Percentiles rank a stretch among this genome's conserved stretches.
These are phyloP conservation scores for Lomographa bimaculata DNA, from an alignment of 2,888 invertebrate genomes.

Conservation along the genomic window DNA sequence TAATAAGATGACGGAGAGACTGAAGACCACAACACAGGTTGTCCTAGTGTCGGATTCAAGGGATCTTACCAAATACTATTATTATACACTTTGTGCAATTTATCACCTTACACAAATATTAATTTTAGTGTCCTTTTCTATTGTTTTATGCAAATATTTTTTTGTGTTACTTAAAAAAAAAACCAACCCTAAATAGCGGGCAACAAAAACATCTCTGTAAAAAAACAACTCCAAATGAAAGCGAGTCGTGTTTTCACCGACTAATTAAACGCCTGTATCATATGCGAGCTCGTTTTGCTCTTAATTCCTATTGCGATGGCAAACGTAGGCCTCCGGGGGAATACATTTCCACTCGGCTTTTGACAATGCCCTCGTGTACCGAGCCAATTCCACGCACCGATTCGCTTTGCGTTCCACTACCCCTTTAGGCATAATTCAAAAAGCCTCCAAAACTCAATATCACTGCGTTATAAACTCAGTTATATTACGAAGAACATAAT, in stretches of 20 bases:
- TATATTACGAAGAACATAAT: too few relatives aligned
- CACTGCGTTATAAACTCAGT: too few relatives aligned
- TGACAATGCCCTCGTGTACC: slow-evolving; percentile 38
- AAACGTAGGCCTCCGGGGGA: slow-evolving; percentile 29
- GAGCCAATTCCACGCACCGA: slow-evolving; percentile 42
- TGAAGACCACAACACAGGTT: too few relatives aligned
- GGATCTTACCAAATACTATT: too few relatives aligned
- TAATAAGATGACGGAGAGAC: too few relatives aligned
- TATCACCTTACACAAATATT: too few relatives aligned
- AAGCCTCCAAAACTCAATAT: not conserved
- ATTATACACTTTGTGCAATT: too few relatives aligned
- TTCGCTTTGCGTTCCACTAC: slow-evolving; percentile 26
- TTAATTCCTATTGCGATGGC: slow-evolving; percentile 30
- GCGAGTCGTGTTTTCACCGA: slow-evolving; percentile 20
- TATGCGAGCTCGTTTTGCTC: slow-evolving; percentile 21
- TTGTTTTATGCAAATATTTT: too few relatives aligned
- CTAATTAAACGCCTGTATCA: slow-evolving; percentile 33
- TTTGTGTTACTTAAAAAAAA: too few relatives aligned
- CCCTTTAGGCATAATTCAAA: slow-evolving; percentile 8
- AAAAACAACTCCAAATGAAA: slow-evolving; percentile 22
- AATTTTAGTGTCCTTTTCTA: too few relatives aligned
- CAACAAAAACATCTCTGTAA: slow-evolving; percentile 14
- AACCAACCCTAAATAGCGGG: too few relatives aligned
- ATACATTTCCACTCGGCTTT: slow-evolving; percentile 41
- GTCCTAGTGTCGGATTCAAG: too few relatives aligned